Base-by-base conservation (phyloP, 2,113 vertebrate species). In the Phodopus roborovskii region DNA sequence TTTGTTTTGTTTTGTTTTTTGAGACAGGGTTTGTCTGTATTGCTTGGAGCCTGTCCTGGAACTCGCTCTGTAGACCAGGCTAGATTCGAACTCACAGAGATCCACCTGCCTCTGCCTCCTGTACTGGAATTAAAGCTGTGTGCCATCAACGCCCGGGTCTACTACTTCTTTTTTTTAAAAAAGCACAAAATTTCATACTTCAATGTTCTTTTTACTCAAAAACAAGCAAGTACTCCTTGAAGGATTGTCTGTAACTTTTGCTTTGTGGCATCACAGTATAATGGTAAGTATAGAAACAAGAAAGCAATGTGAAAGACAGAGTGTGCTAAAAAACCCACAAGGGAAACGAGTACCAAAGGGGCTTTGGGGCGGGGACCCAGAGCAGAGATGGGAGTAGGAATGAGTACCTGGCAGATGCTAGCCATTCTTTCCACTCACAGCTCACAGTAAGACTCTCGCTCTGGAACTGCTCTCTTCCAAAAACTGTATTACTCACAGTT, bases 171-270 rank as follows among this genome's bases (percentile, higher is more conserved):
- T 77, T 83, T 17, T 28, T 3, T n/a, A n/a, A n/a, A n/a, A 53
- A 92, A 92, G 68, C 30, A 42, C 68, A 86, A 90, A 50, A 2
- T 64, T 74, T 91, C 20, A 56, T 78, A 85, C 24, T 56, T 66
- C 28, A 79, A 93, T 36, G 56, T 53, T 93, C 90, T 71, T 86
- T 71, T 86, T 71, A 79, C 42, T 62, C 26, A 78, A 79, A 71
- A 50, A 53, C 17, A 7, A 87, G 15, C 77, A 45, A 78, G 24
- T 58, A 78, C 77, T 88, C 78, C 89, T 42, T 42, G 78, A 74
- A 53, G 7, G 83, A 36, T 89, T 89, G 74, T 88, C 81, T 75
- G 4, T 13, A 92, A 60, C 13, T 39, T 74, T 45, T 78, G 70
- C 78, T 92, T 84, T 84, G 2, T 53, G 30, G 45, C 79, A 39